Conservation (phyloP, 2,113 vertebrate species). For the Dicrurus megarhynchus region DNA sequence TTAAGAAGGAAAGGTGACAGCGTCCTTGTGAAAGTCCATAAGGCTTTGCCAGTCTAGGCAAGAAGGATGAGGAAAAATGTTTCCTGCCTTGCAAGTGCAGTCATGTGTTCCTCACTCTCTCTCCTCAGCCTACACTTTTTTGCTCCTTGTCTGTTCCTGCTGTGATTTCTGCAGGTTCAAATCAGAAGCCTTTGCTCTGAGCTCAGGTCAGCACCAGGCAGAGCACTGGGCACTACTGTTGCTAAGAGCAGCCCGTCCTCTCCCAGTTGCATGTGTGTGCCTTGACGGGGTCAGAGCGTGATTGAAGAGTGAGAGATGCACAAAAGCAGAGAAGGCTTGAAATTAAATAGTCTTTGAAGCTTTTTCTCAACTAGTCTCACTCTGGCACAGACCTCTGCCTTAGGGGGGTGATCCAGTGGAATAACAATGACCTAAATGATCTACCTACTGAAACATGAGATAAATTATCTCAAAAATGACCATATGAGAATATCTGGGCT, state of each 20-base stretch:
- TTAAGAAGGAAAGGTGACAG: neutral
- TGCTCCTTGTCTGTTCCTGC: neutral
- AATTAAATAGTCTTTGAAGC: slow-evolving; percentile 57
- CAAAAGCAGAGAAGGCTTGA: slow-evolving; percentile 24
- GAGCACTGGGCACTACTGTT: neutral
- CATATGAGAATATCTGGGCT: neutral
- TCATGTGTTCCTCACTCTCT: fast-evolving
- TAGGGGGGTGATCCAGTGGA: neutral
- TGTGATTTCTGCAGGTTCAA: neutral
- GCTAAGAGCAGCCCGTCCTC: neutral
- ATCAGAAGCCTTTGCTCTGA: neutral
- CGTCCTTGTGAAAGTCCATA: neutral
- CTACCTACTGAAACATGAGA: neutral
- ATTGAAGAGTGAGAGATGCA: slow-evolving; percentile 25
- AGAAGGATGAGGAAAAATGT: neutral
- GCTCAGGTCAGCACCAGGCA: neutral
- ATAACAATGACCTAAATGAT: slow-evolving; percentile 41
- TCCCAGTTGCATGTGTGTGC: neutral
- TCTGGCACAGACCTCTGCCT: slow-evolving; percentile 29
- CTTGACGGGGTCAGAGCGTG: neutral
- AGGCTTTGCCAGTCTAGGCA: neutral
- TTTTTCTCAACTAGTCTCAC: slow-evolving; percentile 29
- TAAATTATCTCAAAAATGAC: neutral
- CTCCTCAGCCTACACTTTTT: neutral
- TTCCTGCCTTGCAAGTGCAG: neutral